phyloP scores from a whole-genome alignment of 2,888 invertebrate genomes.

The Lepeophtheirus nordmannii region DNA sequence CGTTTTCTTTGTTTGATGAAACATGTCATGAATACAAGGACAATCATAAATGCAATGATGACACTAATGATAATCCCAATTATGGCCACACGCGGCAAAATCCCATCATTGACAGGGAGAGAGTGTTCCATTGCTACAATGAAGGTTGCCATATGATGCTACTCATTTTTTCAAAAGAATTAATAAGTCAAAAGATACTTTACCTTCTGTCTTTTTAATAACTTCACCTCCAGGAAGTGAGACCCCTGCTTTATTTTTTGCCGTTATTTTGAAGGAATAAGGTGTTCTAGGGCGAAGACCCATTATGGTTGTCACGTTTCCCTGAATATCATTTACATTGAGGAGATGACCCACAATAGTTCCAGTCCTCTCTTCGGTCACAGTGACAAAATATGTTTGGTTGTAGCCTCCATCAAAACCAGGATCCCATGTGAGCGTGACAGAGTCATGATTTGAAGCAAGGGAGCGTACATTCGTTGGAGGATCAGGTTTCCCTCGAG shows the following conservation, averaged over 20 bases:
- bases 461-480: constrained; percentile 26
- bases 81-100: background rate
- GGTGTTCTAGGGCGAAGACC: background rate
- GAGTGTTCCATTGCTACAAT: background rate
- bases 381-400: constrained; percentile 7
- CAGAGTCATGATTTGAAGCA: constrained; percentile 35
- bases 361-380: constrained; percentile 3
- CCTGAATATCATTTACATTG: background rate
- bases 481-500: constrained; percentile 2
- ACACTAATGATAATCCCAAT: background rate
- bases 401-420: constrained; percentile 38
- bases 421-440: constrained; percentile 36
- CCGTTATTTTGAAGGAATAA: background rate
- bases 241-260: constrained; percentile 13
- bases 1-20: background rate
- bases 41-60: background rate
- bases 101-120: background rate
- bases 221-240: background rate
- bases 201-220: constrained; percentile 12
- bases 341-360: background rate
- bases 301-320: constrained; percentile 1
- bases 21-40: background rate
- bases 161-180: no score
- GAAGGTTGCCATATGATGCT: background rate
- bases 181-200: background rate